Base-by-base conservation (phyloP, 2,113 vertebrate genomes). In the Paracanthobrama guichenoti region DNA sequence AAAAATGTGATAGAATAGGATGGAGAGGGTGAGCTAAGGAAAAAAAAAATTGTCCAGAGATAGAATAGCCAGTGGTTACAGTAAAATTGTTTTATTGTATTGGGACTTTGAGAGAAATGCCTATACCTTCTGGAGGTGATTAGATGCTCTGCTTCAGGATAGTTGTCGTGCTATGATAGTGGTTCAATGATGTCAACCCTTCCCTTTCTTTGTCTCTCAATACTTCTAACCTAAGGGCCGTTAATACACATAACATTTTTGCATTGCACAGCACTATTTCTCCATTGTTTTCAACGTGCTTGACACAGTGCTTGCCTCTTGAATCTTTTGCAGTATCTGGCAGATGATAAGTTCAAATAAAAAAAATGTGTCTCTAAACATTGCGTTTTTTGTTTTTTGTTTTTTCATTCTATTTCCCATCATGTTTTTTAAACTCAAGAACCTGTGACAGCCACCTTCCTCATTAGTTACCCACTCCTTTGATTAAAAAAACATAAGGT, bases 21-120 rank as follows among this genome's bases (percentile, higher is more conserved):
- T 39, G 22, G 22, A 60, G 22, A 18, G 76, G 55, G 76, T 35
- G 7, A 59, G 75, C 53, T 42, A 76, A 35, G 3, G 53, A 22
- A 60, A 44, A 42, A 0, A 39, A 62, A 59, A 59, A 1, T 35
- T 75, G 48, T 14, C 24, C 3, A 55, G 73, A 55, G 48, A 55
- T 16, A 60, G 53, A 62, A 79, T 28, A 20, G 57, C 75, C 75
- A 60, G 75, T 78, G 31, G 75, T 77, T 42, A 77, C 20, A 78
- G 35, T 42, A 78, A 60, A 59, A 78, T 60, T 24, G 35, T 78
- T 78, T 78, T 42, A 60, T 60, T 39, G 55, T 44, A 16, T 26
- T 60, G 75, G 35, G 55, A 60, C 55, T 59, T 78, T 78, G 55
- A 60, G 35, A 78, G 13, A 59, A 46, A 46, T 44, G 6, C 69